Evolutionary conservation across 2,888 invertebrate species (phyloP), one percentile per base, ranked within the genome.

Genomic region (Meganola albula): DNA sequence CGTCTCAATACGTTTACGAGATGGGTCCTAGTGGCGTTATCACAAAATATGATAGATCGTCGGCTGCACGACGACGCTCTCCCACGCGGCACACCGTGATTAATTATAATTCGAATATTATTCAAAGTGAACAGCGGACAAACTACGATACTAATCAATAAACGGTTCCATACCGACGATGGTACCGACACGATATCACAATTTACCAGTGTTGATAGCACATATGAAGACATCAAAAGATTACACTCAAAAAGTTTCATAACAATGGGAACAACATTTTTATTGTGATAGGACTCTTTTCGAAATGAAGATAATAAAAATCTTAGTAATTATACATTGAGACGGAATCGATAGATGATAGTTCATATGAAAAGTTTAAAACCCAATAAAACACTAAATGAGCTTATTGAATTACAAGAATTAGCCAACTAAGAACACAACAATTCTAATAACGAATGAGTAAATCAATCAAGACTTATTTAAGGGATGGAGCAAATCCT

Each of bases 51-150:
- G 85, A 85, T 84, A 84, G 85, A 85, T 85, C 79, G 84, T 66
- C 65, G 71, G 63, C 59, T 66, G 64, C 64, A 65, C 68, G 72
- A 75, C 79, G 72, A 72, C 74, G 78, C 75, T 79, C 84, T 82
- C 84, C 84, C 85, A 84, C 84, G 84, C 82, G 70, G 66, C 68
- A 66, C 67, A 64, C 65, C 71, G 78, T 84, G 84, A 85, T 84
- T 85, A 84, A 84, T 85, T 83, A 85, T 85, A 85, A 85, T 85
- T 85, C 83, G 84, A 84, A 83, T 85, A 83, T 85, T 85, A 85
- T 85, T 85, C 84, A 85, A 85, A 85, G 85, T 75, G 82, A 79
- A 83, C 83, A 83, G 75, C 83, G 78, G 75, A 82, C 83, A 80
- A 80, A 82, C 80, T 70, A 80, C 70, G 84, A 84, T 85, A 85